Percentiles rank a stretch among this genome's conserved stretches.
Evolutionary conservation across 2,888 invertebrate species (phyloP).

Genomic region (Agrotis segetum): DNA sequence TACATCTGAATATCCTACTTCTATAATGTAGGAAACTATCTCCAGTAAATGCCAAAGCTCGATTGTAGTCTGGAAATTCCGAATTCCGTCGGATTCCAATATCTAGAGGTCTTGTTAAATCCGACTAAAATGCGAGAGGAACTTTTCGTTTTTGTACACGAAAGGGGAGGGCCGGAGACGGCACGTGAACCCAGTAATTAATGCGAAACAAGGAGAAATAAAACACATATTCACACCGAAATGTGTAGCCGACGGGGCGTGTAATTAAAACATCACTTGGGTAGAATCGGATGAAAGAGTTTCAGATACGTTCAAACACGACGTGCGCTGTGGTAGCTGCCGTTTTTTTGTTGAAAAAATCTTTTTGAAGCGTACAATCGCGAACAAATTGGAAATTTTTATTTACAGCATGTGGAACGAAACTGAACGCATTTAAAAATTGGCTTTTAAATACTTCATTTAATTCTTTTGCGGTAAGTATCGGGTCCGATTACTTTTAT

Average conservation of each 20-base stretch:
- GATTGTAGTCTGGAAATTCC: constrained; percentile 52
- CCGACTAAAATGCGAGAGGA: constrained; percentile 65
- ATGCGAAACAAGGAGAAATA: constrained; percentile 84
- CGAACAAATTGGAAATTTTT: constrained; percentile 41
- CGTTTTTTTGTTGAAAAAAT: constrained; percentile 53
- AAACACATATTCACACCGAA: constrained; percentile 77
- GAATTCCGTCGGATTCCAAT: constrained; percentile 65
- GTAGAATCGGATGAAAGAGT: constrained; percentile 70
- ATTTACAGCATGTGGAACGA: constrained; percentile 43
- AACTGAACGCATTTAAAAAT: constrained; percentile 39
- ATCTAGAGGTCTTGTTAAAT: constrained; percentile 72
- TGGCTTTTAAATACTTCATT: constrained; percentile 41
- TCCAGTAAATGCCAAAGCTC: constrained; percentile 44
- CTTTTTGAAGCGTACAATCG: constrained; percentile 48
- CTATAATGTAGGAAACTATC: constrained; percentile 47
- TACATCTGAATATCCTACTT: constrained; percentile 26
- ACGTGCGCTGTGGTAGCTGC: constrained; percentile 53
- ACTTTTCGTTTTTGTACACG: constrained; percentile 79
- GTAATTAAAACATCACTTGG: constrained; percentile 82
- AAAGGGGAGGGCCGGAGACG: constrained; percentile 71
- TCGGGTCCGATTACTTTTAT: constrained; percentile 22
- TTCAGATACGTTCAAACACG: constrained; percentile 62
- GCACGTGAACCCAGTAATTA: constrained; percentile 79
- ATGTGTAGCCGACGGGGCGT: constrained; percentile 76
- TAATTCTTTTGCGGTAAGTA: constrained; percentile 19